Evolutionary conservation across 1,140 invertebrate species (phyloP), one percentile per base, ranked within the genome.

Genomic region (Pollicipes pollicipes): DNA sequence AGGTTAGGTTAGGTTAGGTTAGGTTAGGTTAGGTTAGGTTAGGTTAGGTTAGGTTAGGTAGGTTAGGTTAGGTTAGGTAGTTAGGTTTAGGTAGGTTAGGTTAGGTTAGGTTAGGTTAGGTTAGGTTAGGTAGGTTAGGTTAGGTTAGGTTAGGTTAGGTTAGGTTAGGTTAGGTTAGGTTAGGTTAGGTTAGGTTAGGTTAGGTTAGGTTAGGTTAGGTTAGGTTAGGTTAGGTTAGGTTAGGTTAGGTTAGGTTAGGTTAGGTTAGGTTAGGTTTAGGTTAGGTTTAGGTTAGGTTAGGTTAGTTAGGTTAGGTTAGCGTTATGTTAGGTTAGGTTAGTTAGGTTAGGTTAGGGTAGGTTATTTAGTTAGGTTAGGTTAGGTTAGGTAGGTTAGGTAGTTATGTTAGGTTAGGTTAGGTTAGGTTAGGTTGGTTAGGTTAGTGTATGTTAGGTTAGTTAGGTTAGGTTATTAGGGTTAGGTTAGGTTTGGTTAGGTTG

Each of bases 391-490:
- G 70, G 45, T 70, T 28, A 17, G 70, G n/a, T n/a, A n/a, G 70
- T 70, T 70, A 58, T 28, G 70, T 66, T 70, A 58, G 70, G 70
- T 70, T 70, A 58, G 70, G 31, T 70, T 30, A 28, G 70, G 70
- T 70, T 70, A 58, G 70, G 70, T 70, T 70, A 58, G 70, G 70
- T 70, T 70, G 70, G 70, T 70, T 70, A 30, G 70, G 66, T 71
- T 71, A 30, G 64, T 28, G 63, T 63, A 68, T 37, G 66, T 68
- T 66, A 71, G 66, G 70, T 66, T 71, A 71, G 70, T 71, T 71
- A 71, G 37, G 63, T 31, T 68, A 37, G 29, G 70, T 31, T 68
- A 37, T 28, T 66, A 28, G 45, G 58, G 66, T 66, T 71, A 37
- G 35, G 66, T 31, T 68, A 16, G 45, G 66, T 66, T 66, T 66